Evolutionary conservation across 2,888 invertebrate genomes (phyloP).

Genomic region (Scaptomyza caliginosa): DNA sequence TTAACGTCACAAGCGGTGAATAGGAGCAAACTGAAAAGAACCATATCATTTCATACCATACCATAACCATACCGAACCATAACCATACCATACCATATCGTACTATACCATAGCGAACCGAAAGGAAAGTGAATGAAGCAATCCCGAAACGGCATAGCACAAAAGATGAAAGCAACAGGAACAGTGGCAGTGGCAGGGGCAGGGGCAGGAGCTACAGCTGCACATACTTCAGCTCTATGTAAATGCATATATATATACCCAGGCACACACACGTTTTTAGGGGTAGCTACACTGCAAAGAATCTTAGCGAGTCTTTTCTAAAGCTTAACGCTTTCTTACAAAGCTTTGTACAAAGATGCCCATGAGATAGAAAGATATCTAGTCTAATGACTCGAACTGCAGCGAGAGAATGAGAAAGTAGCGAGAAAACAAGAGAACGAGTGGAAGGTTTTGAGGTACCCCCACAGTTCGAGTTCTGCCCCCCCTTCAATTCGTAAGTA

Average conservation of each 20-base stretch:
- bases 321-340: no score
- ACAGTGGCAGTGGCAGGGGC: neutral
- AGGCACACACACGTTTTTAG: no score
- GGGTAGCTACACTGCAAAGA: slow-evolving; percentile 28
- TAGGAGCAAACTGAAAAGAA: slow-evolving; percentile 19
- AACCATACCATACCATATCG: slow-evolving; percentile 7
- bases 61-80: slow-evolving; percentile 14
- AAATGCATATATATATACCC: slow-evolving; percentile 5
- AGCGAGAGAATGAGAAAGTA: no score
- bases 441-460: no score
- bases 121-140: slow-evolving; percentile 40
- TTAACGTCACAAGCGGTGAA: slow-evolving; percentile 64
- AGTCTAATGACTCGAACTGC: no score
- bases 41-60: slow-evolving; percentile 30
- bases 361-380: no score
- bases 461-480: no score
- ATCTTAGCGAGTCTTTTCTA: no score
- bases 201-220: slow-evolving; percentile 40
- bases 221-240: slow-evolving; percentile 38
- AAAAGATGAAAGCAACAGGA: slow-evolving; percentile 65
- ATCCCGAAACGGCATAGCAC: slow-evolving; percentile 27
- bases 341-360: no score
- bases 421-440: no score
- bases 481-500: slow-evolving; percentile 1
- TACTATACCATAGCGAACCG: neutral